Evolutionary conservation across 2,113 vertebrate species (phyloP), one percentile per base, ranked within the genome.

Genomic region (Cathartes aura): DNA sequence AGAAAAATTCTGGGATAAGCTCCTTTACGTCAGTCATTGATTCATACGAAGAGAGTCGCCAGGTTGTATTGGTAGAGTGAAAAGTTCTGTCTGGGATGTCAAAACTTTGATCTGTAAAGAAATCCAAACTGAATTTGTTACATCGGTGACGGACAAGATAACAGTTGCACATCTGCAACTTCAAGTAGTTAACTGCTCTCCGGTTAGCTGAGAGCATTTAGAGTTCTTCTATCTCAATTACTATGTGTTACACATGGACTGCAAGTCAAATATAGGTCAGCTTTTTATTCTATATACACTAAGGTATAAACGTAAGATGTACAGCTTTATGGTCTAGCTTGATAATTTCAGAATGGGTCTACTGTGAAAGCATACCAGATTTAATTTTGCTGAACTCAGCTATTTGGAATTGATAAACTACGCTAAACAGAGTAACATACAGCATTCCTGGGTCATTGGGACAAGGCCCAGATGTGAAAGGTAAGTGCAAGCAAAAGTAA

Each of bases 11-110:
- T 11, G 99, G 99, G 82, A 99, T 99, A 79, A 99, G 99, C 96
- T 99, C 99, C 90, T 99, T 99, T 55, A 99, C 99, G 2, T 99
- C 99, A 34, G 99, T 99, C 99, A 99, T 99, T 56, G 99, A 99
- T 98, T 99, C 99, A 50, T 98, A 99, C 1, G 99, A 99, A 58
- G 99, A 99, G 29, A 99, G 99, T 34, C 99, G 98, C 99, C 99
- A 99, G 11, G 99, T 99, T 90, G 99, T 99, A 95, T 99, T 99
- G 98, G 99, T 99, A 63, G 99, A 99, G 98, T 99, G 99, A 97
- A 99, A 99, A 24, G 99, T 99, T 97, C 99, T 99, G 98, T 99
- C 99, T 67, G 99, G 99, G 96, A 99, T 99, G 99, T 99, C 99
- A 99, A 99, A 99, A 98, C 99, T 99, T 97, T 99, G 99, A 98